A percentile compares a stretch with the other conserved stretches of the same genome.
Conservation (phyloP, 2,888 invertebrate genomes). For the Xestia c-nigrum region DNA sequence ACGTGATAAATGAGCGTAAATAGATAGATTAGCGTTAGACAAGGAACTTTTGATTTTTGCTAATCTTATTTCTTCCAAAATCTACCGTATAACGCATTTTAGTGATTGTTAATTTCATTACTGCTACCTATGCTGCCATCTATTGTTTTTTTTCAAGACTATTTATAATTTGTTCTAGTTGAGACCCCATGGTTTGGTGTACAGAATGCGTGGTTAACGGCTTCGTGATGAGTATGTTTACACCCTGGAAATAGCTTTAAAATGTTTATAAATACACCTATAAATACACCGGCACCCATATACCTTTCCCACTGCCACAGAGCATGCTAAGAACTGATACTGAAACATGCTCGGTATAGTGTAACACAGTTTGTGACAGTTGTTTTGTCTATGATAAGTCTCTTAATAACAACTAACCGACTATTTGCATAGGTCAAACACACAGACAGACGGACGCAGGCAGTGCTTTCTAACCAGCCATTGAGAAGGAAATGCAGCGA, state of each 20-base stretch:
- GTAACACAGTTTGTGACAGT: background rate
- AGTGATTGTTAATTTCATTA: no score
- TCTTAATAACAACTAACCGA: background rate
- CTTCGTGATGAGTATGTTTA: no score
- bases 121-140: no score
- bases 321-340: background rate
- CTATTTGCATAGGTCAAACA: background rate
- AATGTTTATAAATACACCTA: background rate
- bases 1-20: no score
- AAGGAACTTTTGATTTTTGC: no score
- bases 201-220: no score
- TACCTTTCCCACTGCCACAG: background rate
- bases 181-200: no score
- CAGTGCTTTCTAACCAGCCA: conserved; percentile 2
- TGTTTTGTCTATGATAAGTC: background rate
- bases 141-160: no score
- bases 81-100: no score
- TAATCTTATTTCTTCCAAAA: no score
- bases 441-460: conserved; percentile 3
- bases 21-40: no score
- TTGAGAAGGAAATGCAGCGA: conserved; percentile 31
- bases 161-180: no score
- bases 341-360: background rate
- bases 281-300: background rate
- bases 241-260: background rate